A percentile compares a stretch with the other conserved stretches of the same genome.
These are phyloP conservation scores for Cryptotis parvus DNA, from an alignment of 2,113 vertebrate species.

Conservation along the genomic window DNA sequence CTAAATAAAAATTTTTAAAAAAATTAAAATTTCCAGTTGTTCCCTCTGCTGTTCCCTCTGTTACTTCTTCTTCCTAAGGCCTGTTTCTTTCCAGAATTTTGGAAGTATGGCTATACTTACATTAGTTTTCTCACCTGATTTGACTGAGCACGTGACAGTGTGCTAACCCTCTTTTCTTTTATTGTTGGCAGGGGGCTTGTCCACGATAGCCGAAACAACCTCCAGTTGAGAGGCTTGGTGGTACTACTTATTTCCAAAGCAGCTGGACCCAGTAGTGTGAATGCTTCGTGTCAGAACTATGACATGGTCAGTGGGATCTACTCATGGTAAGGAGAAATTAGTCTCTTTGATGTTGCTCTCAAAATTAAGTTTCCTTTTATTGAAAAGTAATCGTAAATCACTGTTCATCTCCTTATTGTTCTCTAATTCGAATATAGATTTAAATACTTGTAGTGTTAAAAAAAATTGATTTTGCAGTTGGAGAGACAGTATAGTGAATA, in stretches of 20 bases:
- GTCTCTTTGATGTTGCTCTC: neutral
- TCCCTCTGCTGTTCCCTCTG: neutral
- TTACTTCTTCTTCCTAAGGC: neutral
- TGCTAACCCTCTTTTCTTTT: constrained; percentile 18
- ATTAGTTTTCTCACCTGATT: constrained; percentile 25
- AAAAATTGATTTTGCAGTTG: neutral
- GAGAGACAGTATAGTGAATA: too few relatives aligned
- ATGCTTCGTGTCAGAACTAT: constrained; percentile 87
- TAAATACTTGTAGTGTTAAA: constrained; percentile 33
- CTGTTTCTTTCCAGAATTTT: neutral
- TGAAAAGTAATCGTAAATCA: neutral
- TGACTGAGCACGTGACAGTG: neutral
- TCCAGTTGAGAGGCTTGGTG: constrained; percentile 96
- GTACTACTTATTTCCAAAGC: constrained; percentile 96
- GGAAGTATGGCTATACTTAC: neutral
- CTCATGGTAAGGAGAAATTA: constrained; percentile 91
- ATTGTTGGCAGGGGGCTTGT: constrained; percentile 92
- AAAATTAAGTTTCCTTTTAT: constrained; percentile 35
- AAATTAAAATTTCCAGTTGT: too few relatives aligned
- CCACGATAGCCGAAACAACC: constrained; percentile 92
- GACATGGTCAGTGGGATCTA: constrained; percentile 97
- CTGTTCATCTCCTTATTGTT: neutral
- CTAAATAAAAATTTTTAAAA: too few relatives aligned
- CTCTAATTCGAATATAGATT: constrained; percentile 44
- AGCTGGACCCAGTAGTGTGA: constrained; percentile 90